Evolutionary conservation across 2,888 invertebrate species (phyloP), one percentile per base, ranked within the genome.

Genomic region (Stramonita haemastoma): DNA sequence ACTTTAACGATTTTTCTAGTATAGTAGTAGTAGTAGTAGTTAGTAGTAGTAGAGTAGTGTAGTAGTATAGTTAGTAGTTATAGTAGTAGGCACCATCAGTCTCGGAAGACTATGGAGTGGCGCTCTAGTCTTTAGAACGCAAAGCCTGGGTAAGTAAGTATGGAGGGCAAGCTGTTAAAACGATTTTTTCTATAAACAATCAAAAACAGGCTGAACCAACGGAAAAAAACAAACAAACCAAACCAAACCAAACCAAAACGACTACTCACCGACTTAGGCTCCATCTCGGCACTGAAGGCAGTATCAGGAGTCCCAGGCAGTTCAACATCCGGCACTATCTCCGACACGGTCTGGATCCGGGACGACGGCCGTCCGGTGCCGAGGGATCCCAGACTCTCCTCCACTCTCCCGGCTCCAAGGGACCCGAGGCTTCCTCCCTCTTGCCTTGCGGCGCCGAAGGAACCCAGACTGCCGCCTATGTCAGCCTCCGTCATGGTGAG

Each of bases 281-380:
- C 57, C 34, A 46, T 29, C 36, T 88, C 86, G 32, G 36, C 22
- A n/a, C 86, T 19, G 81, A 88, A 56, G 22, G 34, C 87, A 8
- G 57, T 36, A 22, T 90, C 89, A 1, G 93, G 93, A 0, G 93
- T 93, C 22, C 93, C 93, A 1, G 93, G 93, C 13, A 93, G 79
- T 60, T 90, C 91, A 19, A 92, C 29, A 89, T 91, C 91, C 89
- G 92, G 87, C 90, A 92, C 90, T 79, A 92, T 92, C 79, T 92
- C 93, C 8, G 93, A 93, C n/a, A 93, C 93, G 0, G 93, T 93
- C n/a, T 90, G 91, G 79, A 93, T 91, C 32, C 91, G 81, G 8
- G 92, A 91, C 0, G 92, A 90, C 22, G 32, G 22, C 1, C 34
- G 57, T 26, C 81, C 81, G 5, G 22, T 22, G 32, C 77, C 77